Evolutionary conservation across 2,113 vertebrate genomes (phyloP), one percentile per base, ranked within the genome.

Genomic region (Onychostoma macrolepis): DNA sequence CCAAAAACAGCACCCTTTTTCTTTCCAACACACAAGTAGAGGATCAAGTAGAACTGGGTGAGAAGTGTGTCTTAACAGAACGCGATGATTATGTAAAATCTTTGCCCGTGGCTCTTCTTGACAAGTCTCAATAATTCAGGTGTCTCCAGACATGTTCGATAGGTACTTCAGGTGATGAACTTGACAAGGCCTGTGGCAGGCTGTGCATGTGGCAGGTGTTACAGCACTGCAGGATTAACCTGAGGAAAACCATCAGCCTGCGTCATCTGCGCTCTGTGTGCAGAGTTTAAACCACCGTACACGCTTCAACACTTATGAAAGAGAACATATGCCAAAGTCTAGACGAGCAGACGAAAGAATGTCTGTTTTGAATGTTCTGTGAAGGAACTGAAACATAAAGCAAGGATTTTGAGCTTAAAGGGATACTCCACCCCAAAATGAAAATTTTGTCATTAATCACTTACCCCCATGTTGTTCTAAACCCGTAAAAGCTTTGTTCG

Each of bases 111-210:
- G 79, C 21, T 43, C 30, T 21, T 21, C 21, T 24, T 58, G 50
- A 58, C 50, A 80, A 48, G 17, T 78, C 0, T 45, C 15, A 75
- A 45, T 48, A 76, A 33, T 36, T 56, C 6, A 65, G 45, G 13
- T 81, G 30, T 83, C 81, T 83, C 58, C 19, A 50, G 41, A 50
- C 65, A 36, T 83, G 81, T 83, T 71, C 0, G 19, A 21, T 56
- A 56, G 38, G 19, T 12, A 53, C 26, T 78, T 41, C n/a, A 75
- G 38, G 5, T 26, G 41, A 26, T 45, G 72, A 80, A 36, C 50
- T 38, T 36, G 30, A 80, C 36, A 11, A 43, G 36, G n/a, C 33
- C 36, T 38, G 10, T 8, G 33, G 2, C 53, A n/a, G 79, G 0
- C 1, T 63, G 79, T 63, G 79, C 0, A 13, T 81, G 19, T 26